These are phyloP conservation scores for Corydoras sp. DNA, from an alignment of 2,113 vertebrate genomes.

Conservation along the genomic window DNA sequence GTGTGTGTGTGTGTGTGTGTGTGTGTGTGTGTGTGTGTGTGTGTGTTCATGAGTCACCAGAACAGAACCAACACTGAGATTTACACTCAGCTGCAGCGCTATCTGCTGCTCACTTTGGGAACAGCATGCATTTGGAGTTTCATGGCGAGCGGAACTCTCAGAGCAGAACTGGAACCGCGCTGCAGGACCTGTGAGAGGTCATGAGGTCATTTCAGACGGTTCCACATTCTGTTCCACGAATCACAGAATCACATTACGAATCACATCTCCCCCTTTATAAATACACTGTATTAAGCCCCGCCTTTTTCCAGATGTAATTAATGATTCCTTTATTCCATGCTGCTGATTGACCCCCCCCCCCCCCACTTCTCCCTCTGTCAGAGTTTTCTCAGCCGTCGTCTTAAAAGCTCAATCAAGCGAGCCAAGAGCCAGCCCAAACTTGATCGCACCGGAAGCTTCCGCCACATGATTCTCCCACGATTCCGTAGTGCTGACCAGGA, in stretches of 20 bases:
- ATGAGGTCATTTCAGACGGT: too few relatives aligned
- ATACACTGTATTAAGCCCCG: too few relatives aligned
- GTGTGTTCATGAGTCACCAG: slow-evolving; percentile 39
- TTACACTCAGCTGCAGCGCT: slow-evolving; percentile 9
- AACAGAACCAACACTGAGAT: slow-evolving; percentile 16
- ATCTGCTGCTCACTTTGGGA: slow-evolving; percentile 29
- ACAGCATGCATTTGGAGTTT: neutral
- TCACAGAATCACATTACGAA: too few relatives aligned
- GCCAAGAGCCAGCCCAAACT: slow-evolving; percentile 92
- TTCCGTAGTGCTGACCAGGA: slow-evolving; percentile 91
- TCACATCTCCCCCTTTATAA: too few relatives aligned
- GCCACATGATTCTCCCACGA: slow-evolving; percentile 86
- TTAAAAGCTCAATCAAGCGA: slow-evolving; percentile 92
- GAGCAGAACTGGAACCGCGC: too few relatives aligned
- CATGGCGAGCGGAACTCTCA: neutral
- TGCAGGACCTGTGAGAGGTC: too few relatives aligned
- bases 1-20: too few relatives aligned
- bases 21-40: too few relatives aligned
- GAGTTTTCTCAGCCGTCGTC: slow-evolving; percentile 86
- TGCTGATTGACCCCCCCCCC: neutral
- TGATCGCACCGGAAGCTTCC: slow-evolving; percentile 91
- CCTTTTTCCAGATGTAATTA: too few relatives aligned
- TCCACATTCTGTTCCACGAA: too few relatives aligned
- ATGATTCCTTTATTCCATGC: neutral
- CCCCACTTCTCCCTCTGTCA: slow-evolving; percentile 40